Evolutionary conservation across 2,113 vertebrate species (phyloP), one percentile per base, ranked within the genome.

Genomic region (Leptocoma aspasia): DNA sequence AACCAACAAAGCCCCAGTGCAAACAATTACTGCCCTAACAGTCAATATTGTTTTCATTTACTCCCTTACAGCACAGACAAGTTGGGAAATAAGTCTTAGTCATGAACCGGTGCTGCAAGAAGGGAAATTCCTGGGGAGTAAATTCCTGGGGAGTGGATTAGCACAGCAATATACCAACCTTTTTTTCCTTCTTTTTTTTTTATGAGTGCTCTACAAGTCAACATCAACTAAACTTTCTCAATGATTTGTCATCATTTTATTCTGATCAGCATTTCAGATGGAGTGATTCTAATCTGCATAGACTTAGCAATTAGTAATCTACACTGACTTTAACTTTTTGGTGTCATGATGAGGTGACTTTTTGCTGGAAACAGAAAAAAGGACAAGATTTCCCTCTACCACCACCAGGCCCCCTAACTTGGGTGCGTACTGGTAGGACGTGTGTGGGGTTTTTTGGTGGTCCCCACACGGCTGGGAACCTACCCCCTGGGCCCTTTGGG

Each of bases 91-190:
- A 89, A 37, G 8, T 76, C 66, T 87, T 82, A 87, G 57, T 95
- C 94, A 94, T 82, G 16, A 56, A 84, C 59, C 79, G 50, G 42
- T 2, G 5, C 50, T 1, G 6, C 63, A 49, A 39, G 45, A 91
- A 78, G 73, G 86, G 91, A 94, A 95, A 94, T 95, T 95, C 93
- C 81, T 64, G 54, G 37, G 44, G 28, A n/a, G n/a, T n/a, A n/a
- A n/a, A n/a, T n/a, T n/a, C n/a, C n/a, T n/a, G n/a, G n/a, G n/a
- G n/a, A 84, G 45, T 95, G 86, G 95, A 89, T 56, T 76, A 95
- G 41, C 5, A 5, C 59, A 69, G 79, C 49, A 79, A 35, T 39
- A 82, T 79, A 61, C 83, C 37, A 33, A 21, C 1, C 30, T 52
- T 4, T 4, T 13, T 22, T 23, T 61, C 23, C 16, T 45, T 24